A percentile compares a stretch with the other conserved stretches of the same genome.
These are phyloP conservation scores for Pasiphila rectangulata DNA, from an alignment of 2,888 invertebrate species.

Conservation along the genomic window DNA sequence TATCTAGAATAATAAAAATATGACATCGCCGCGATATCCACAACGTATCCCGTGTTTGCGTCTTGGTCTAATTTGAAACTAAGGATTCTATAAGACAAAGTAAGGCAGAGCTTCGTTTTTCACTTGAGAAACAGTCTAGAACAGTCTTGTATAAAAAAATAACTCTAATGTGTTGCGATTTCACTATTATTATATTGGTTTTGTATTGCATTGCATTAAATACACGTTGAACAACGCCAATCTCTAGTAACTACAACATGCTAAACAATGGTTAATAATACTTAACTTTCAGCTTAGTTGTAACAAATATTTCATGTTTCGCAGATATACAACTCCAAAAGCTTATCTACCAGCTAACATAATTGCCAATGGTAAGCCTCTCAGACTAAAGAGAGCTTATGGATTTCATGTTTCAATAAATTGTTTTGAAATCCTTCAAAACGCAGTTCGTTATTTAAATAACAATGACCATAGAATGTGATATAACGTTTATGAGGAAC, in stretches of 20 bases:
- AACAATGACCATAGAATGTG: slow-evolving; percentile 65
- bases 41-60: background rate
- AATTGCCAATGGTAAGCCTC: slow-evolving; percentile 26
- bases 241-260: no score
- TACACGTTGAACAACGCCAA: no score
- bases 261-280: no score
- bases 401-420: slow-evolving; percentile 23
- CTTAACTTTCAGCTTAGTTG: no score
- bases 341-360: slow-evolving; percentile 7
- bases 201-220: no score
- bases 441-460: slow-evolving; percentile 45
- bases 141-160: no score
- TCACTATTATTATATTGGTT: no score
- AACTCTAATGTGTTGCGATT: no score
- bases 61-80: background rate
- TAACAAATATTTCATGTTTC: background rate
- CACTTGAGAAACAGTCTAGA: no score
- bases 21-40: slow-evolving; percentile 34
- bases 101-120: slow-evolving; percentile 7
- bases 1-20: slow-evolving; percentile 53
- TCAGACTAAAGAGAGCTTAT: slow-evolving; percentile 26
- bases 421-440: slow-evolving; percentile 20
- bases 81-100: background rate
- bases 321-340: background rate
- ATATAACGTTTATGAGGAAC: slow-evolving; percentile 71